Evolutionary conservation across 2,888 invertebrate genomes (phyloP).

Genomic region (Sphaerophoria taeniata): DNA sequence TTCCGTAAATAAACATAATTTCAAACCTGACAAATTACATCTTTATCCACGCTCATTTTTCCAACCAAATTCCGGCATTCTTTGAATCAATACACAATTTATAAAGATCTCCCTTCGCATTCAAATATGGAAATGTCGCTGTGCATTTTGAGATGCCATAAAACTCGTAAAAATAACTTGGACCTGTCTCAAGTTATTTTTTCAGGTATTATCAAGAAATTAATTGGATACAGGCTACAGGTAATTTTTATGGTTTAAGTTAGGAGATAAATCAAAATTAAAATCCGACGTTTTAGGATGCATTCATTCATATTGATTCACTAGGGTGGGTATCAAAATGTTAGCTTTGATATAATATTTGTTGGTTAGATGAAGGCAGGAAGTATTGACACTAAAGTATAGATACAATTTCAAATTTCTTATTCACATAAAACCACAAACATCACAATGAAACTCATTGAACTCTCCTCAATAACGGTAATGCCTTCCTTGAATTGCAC

Average conservation of each 20-base stretch:
- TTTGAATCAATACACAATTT: conserved; percentile 10
- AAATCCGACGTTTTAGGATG: neutral
- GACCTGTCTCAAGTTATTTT: neutral
- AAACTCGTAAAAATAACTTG: neutral
- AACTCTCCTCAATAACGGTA: conserved; percentile 51
- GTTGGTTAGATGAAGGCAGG: too few species aligned
- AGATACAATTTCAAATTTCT: neutral
- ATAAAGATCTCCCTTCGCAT: conserved; percentile 19
- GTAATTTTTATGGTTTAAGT: neutral
- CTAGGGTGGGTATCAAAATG: too few species aligned
- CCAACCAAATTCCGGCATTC: neutral
- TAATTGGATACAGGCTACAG: neutral
- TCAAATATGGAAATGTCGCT: neutral
- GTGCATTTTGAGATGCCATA: neutral
- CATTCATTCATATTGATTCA: too few species aligned
- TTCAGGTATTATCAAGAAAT: too few species aligned
- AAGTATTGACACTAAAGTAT: neutral
- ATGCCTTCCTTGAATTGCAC: neutral
- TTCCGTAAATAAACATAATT: neutral
- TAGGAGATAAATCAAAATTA: neutral
- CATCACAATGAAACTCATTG: neutral
- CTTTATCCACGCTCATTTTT: conserved; percentile 8
- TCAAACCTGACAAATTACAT: conserved; percentile 12
- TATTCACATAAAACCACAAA: neutral
- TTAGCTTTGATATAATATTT: too few species aligned